Evolutionary conservation across 2,888 invertebrate species (phyloP), one percentile per base, ranked within the genome.

Genomic region (Drosophila sordidula): DNA sequence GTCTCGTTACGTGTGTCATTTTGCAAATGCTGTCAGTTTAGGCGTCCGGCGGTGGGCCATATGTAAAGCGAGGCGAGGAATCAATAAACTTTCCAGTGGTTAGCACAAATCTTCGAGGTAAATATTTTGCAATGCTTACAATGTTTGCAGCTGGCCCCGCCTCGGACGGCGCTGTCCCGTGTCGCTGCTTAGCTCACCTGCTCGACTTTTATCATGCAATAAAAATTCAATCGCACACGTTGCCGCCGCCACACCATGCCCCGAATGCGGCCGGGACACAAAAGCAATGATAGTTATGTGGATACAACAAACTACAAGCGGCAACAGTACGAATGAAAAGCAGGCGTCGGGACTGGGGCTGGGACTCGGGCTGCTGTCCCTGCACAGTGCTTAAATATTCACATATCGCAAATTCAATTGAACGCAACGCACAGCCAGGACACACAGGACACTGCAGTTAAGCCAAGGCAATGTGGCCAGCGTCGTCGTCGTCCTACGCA

Each of bases 321-420:
- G 52, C 47, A 52, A 4, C 22, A 22, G 22, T 22, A 22, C 3
- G 22, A 22, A 22, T 22, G 22, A 3, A 22, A 4, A 22, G 22
- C 22, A 22, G 22, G 22, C 3, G 22, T 22, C 14, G 51, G n/a
- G 29, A 0, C 22, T 29, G 39, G n/a, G 29, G 0, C 25, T 44
- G 26, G 25, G 14, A 50, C 14, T 52, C 39, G 29, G 42, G 57
- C 32, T 42, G 39, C 36, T 63, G 82, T 87, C 85, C 87, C 85
- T 65, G 78, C 71, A 64, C 82, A 87, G 85, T 86, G 78, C 87
- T 86, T 86, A 87, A 86, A 86, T 86, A 86, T 86, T 85, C 85
- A 86, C 85, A 87, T 86, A 85, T 86, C 87, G 85, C 85, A 87
- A 87, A 86, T 85, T 85, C 85, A 85, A 85, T 85, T 85, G 85